Conservation (phyloP, 2,797 vertebrate species). For the Leptatherina wallacei region DNA sequence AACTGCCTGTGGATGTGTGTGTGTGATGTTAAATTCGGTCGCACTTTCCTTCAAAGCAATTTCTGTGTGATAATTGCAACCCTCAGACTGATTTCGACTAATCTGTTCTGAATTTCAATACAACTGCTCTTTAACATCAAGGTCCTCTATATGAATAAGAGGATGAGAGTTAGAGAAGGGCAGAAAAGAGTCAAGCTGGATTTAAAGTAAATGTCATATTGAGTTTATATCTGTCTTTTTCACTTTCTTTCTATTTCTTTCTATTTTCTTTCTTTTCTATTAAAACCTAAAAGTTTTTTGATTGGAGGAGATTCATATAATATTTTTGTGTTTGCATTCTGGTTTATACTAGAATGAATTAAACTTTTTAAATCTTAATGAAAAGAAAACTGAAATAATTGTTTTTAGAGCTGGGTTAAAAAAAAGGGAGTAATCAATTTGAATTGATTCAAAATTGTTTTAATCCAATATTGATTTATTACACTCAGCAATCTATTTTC, state of each 20-base stretch:
- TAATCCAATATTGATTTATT: too few species aligned
- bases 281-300: not conserved
- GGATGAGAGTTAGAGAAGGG: constrained; percentile 6
- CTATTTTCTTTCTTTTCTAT: too few species aligned
- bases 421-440: too few species aligned
- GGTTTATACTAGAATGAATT: too few species aligned
- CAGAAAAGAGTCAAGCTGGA: not conserved
- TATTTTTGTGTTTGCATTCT: too few species aligned
- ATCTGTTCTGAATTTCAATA: constrained; percentile 40
- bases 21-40: not conserved
- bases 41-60: constrained; percentile 6
- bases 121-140: constrained; percentile 45
- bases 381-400: too few species aligned
- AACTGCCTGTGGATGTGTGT: not conserved
- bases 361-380: too few species aligned
- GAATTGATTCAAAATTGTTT: too few species aligned
- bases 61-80: constrained; percentile 39
- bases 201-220: constrained; percentile 3
- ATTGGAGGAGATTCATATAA: not conserved
- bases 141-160: constrained; percentile 23
- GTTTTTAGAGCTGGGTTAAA: too few species aligned
- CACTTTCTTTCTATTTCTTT: not conserved
- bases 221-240: constrained; percentile 15
- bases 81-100: constrained; percentile 57
- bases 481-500: too few species aligned